Percentiles rank a stretch among this genome's conserved stretches.
phyloP scores from a whole-genome alignment of 2,888 invertebrate genomes.

The Eugnorisma glareosa region DNA sequence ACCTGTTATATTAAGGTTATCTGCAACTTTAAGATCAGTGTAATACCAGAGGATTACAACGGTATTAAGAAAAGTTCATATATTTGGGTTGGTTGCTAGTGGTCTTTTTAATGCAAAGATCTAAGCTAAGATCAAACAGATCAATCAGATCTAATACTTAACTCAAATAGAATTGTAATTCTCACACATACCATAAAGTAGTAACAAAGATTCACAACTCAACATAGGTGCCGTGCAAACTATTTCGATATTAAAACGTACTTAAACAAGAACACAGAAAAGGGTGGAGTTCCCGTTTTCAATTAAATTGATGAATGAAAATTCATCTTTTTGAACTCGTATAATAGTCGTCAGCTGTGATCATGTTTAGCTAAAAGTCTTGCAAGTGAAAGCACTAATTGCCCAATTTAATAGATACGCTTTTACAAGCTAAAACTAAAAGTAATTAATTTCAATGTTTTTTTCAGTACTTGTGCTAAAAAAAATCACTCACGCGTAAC shows the following conservation, averaged over 20 bases:
- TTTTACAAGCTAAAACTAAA: conserved; percentile 27
- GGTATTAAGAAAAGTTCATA: not conserved
- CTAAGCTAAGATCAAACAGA: too few species aligned
- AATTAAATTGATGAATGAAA: not conserved
- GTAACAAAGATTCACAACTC: not conserved
- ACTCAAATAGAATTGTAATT: not conserved
- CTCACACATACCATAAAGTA: not conserved
- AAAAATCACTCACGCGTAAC: not conserved
- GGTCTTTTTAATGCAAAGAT: not conserved
- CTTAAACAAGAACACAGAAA: not conserved
- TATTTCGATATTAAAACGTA: conserved; percentile 11
- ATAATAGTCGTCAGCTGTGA: not conserved
- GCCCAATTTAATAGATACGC: conserved; percentile 25
- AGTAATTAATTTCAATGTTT: not conserved
- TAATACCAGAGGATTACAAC: too few species aligned
- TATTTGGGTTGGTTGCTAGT: not conserved
- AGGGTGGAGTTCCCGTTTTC: not conserved
- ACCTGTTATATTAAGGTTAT: conserved; percentile 8
- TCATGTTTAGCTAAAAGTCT: conserved; percentile 7
- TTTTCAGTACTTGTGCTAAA: conserved; percentile 2
- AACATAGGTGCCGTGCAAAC: not conserved
- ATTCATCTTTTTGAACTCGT: not conserved
- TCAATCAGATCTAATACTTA: not conserved
- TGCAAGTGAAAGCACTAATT: conserved; percentile 49
- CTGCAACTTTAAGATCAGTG: not conserved